Conservation (phyloP, 2,888 invertebrate species). For the Drosophila macrospina region DNA sequence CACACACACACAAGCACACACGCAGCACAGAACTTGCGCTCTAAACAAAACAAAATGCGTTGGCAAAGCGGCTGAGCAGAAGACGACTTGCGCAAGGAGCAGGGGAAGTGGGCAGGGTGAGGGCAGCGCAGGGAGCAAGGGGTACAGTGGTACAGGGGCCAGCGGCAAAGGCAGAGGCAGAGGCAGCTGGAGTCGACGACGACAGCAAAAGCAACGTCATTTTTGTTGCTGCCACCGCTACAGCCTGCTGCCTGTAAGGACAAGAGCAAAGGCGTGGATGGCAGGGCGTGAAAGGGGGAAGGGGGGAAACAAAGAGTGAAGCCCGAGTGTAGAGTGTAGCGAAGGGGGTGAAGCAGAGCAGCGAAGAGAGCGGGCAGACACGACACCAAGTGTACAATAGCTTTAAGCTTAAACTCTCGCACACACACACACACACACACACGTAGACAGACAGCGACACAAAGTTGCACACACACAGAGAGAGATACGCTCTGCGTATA, state of each 20-base stretch:
- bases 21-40: constrained; percentile 54
- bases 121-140: neutral
- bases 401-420: constrained; percentile 83
- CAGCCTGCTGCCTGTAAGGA: constrained; percentile 41
- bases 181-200: constrained; percentile 68
- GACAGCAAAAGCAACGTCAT: constrained; percentile 78
- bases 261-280: constrained; percentile 30
- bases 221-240: constrained; percentile 22
- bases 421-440: constrained; percentile 60
- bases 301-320: constrained; percentile 8
- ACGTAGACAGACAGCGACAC: constrained; percentile 37
- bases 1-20: constrained; percentile 21
- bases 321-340: too few species aligned
- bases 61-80: constrained; percentile 55
- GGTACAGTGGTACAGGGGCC: constrained; percentile 13
- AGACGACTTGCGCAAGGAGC: too few species aligned
- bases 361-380: constrained; percentile 56
- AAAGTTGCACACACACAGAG: constrained; percentile 47
- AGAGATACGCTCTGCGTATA: constrained; percentile 42
- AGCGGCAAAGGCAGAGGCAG: constrained; percentile 30
- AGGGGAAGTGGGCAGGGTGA: too few species aligned
- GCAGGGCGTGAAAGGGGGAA: neutral
- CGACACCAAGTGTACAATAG: constrained; percentile 81
- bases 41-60: constrained; percentile 80
- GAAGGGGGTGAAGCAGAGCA: neutral